Evolutionary conservation across 2,888 invertebrate species (phyloP).

Genomic region (Sepiola atlantica): DNA sequence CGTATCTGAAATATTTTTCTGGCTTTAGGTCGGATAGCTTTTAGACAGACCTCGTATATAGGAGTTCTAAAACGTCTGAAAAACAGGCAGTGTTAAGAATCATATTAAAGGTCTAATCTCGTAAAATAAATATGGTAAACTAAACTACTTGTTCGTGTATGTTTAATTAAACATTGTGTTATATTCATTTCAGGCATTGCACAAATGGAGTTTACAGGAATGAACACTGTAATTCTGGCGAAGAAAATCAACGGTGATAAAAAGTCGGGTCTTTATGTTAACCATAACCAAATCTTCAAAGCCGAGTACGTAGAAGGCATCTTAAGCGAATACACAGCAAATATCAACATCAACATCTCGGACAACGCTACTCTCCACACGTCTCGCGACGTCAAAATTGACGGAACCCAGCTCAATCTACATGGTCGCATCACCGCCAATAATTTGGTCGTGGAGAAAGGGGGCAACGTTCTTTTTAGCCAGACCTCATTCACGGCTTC

Average conservation of each 20-base stretch:
- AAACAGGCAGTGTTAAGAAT: too few species aligned
- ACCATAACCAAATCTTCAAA: slow-evolving; percentile 56
- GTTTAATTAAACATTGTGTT: neutral
- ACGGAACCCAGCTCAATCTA: slow-evolving; percentile 57
- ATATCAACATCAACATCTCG: slow-evolving; percentile 59
- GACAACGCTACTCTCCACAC: slow-evolving; percentile 59
- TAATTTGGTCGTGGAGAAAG: slow-evolving; percentile 60
- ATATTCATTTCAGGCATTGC: slow-evolving; percentile 58
- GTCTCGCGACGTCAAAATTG: slow-evolving; percentile 60
- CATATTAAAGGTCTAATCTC: too few species aligned
- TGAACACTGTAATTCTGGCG: slow-evolving; percentile 53
- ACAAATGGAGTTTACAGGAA: slow-evolving; percentile 54
- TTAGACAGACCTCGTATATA: too few species aligned
- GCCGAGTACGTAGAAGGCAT: slow-evolving; percentile 62
- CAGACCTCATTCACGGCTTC: slow-evolving; percentile 59
- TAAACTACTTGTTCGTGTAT: too few species aligned
- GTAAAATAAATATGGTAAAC: too few species aligned
- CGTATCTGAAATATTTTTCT: too few species aligned
- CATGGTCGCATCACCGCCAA: slow-evolving; percentile 62
- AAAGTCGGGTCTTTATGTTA: slow-evolving; percentile 59
- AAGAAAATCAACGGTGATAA: slow-evolving; percentile 59
- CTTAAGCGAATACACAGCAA: slow-evolving; percentile 54
- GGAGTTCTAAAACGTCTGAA: too few species aligned
- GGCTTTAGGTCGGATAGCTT: too few species aligned
- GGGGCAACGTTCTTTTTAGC: slow-evolving; percentile 56